These are phyloP conservation scores for Bradypodion pumilum DNA, from an alignment of 2,797 vertebrate genomes.

Conservation along the genomic window DNA sequence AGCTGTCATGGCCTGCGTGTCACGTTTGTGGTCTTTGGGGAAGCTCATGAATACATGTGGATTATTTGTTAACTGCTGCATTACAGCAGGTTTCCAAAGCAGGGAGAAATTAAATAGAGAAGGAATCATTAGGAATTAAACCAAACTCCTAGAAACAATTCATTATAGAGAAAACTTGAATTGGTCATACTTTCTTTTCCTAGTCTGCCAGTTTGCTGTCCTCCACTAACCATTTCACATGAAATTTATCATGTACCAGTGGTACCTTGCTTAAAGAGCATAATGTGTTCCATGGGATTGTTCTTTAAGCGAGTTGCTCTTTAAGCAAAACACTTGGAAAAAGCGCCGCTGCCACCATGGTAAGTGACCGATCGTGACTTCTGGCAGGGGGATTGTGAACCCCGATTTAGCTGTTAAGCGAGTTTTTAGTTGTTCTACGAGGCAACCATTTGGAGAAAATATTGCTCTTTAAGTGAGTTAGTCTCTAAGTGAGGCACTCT, in stretches of 20 bases:
- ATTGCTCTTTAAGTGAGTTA: too few species aligned
- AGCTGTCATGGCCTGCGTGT: constrained; percentile 60
- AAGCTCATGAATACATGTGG: constrained; percentile 47
- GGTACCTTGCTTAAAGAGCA: too few species aligned
- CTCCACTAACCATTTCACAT: constrained; percentile 4
- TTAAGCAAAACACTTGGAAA: too few species aligned
- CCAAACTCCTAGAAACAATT: constrained; percentile 40
- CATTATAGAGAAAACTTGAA: constrained; percentile 38
- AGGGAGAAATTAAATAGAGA: constrained; percentile 68
- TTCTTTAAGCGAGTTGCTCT: too few species aligned
- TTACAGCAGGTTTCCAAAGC: constrained; percentile 68
- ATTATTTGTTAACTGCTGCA: constrained; percentile 65
- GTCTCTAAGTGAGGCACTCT: too few species aligned
- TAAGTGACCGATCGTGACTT: too few species aligned
- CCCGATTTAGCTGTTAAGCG: too few species aligned
- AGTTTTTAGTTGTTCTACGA: too few species aligned
- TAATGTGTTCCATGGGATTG: too few species aligned
- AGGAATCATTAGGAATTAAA: constrained; percentile 66
- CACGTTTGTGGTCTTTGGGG: constrained; percentile 66
- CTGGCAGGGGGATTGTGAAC: too few species aligned
- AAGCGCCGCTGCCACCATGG: too few species aligned
- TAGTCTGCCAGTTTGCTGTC: neutral
- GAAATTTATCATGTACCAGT: neutral
- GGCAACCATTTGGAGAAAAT: too few species aligned
- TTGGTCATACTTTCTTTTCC: constrained; percentile 32